Evolutionary conservation across 2,797 vertebrate genomes (phyloP).

Genomic region (Pseudocheirus occidentalis): DNA sequence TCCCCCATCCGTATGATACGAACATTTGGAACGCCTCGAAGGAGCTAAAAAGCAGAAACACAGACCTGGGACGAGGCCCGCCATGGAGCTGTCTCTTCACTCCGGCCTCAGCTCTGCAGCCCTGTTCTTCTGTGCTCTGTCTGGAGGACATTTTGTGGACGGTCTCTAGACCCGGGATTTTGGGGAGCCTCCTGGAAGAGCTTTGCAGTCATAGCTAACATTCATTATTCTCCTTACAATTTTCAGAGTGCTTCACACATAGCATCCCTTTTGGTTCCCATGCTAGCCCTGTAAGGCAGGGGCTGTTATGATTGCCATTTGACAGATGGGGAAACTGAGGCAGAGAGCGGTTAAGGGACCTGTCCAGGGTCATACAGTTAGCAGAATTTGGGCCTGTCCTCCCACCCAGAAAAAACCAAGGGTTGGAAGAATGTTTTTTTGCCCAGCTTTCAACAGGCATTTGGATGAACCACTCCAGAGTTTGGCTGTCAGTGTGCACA

Average conservation of each 20-base stretch:
- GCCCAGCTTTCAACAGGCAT: background rate
- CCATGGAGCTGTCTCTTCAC: too few relatives aligned
- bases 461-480: background rate
- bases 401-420: background rate
- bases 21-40: background rate
- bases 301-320: background rate
- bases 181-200: background rate
- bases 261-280: background rate
- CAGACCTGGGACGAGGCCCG: background rate
- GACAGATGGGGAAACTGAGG: background rate
- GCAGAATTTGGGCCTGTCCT: background rate
- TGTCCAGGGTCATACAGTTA: background rate
- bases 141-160: background rate
- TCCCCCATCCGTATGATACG: background rate
- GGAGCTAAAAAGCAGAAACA: background rate
- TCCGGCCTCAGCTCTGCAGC: background rate
- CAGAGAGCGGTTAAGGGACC: background rate
- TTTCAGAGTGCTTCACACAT: background rate
- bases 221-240: background rate
- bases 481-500: background rate
- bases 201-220: background rate
- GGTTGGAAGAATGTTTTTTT: background rate
- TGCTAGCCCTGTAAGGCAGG: background rate
- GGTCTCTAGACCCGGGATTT: too few relatives aligned
- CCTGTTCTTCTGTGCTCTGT: background rate